A percentile compares a stretch with the other conserved stretches of the same genome.
Evolutionary conservation across 35 echinoderm and acorn worm species (phyloP).

Genomic region (Apostichopus parvimensis): DNA sequence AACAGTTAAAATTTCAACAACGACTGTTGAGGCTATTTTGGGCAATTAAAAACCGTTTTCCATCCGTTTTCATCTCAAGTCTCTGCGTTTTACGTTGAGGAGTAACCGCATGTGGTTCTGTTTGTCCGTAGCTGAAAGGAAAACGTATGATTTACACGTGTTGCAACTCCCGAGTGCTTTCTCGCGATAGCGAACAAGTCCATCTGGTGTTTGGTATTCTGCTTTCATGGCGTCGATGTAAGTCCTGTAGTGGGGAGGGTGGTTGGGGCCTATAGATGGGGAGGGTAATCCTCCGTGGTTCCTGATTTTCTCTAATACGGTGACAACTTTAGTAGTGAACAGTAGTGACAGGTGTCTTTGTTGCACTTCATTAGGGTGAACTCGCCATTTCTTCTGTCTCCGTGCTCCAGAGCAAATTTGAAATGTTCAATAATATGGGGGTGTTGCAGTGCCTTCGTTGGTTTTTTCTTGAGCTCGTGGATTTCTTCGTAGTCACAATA

Average conservation of each 20-base stretch:
- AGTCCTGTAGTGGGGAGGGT: background rate
- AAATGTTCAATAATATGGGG: background rate
- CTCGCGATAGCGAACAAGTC: too few species aligned
- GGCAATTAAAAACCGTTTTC: too few species aligned
- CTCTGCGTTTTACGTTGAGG: too few species aligned
- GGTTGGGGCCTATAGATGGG: background rate
- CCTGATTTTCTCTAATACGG: background rate
- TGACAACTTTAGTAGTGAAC: background rate
- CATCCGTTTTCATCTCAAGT: too few species aligned
- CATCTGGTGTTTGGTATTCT: too few species aligned
- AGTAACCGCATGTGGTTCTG: too few species aligned
- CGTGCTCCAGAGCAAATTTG: background rate
- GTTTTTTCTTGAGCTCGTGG: background rate
- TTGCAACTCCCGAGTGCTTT: too few species aligned
- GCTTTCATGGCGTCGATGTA: background rate
- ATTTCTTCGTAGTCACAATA: background rate
- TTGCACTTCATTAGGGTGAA: conserved; percentile 12
- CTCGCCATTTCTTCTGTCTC: conserved; percentile 26
- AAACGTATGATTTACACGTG: too few species aligned
- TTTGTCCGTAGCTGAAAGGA: too few species aligned
- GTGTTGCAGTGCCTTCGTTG: background rate
- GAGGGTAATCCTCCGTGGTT: background rate
- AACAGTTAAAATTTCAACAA: too few species aligned
- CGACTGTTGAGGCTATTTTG: too few species aligned
- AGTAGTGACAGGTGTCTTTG: background rate